Percentiles rank a stretch among this genome's conserved stretches.
Conservation (phyloP, 2,797 vertebrate genomes). For the Pangasius larnaudii region DNA sequence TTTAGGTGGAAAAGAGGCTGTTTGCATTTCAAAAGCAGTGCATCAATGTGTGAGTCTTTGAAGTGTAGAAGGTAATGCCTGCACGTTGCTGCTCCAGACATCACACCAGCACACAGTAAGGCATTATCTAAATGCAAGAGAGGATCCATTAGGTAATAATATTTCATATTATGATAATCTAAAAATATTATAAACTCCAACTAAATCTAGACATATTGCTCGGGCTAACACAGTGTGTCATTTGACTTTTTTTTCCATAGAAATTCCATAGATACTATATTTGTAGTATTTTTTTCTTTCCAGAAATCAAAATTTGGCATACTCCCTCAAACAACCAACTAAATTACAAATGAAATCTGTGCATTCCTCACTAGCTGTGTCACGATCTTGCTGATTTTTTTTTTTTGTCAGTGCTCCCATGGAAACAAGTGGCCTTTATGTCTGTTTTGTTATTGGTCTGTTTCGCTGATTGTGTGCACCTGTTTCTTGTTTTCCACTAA, state of each 20-base stretch:
- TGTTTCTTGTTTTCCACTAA: not conserved
- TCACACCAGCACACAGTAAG: slow-evolving; percentile 14
- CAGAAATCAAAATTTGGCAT: not conserved
- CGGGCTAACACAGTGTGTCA: not conserved
- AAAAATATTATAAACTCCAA: not conserved
- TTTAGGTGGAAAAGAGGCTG: slow-evolving; percentile 36
- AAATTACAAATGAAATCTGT: not conserved
- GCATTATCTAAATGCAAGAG: not conserved
- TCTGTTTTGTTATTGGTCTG: not conserved
- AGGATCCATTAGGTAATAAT: slow-evolving; percentile 3
- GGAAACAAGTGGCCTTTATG: not conserved
- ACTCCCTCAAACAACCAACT: not conserved
- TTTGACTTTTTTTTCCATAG: not conserved
- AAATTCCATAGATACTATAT: not conserved
- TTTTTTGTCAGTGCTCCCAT: not conserved
- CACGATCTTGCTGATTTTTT: not conserved
- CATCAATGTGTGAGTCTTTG: slow-evolving; percentile 25
- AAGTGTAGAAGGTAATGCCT: slow-evolving; percentile 31
- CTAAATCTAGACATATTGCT: not conserved
- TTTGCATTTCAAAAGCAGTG: slow-evolving; percentile 54
- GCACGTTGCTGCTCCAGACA: slow-evolving; percentile 18
- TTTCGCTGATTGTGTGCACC: not conserved
- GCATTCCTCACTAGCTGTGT: not conserved
- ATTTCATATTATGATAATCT: not conserved
- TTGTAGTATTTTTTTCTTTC: not conserved